Conservation (phyloP, 2,797 vertebrate genomes). For the Eidolon dupreanum region DNA sequence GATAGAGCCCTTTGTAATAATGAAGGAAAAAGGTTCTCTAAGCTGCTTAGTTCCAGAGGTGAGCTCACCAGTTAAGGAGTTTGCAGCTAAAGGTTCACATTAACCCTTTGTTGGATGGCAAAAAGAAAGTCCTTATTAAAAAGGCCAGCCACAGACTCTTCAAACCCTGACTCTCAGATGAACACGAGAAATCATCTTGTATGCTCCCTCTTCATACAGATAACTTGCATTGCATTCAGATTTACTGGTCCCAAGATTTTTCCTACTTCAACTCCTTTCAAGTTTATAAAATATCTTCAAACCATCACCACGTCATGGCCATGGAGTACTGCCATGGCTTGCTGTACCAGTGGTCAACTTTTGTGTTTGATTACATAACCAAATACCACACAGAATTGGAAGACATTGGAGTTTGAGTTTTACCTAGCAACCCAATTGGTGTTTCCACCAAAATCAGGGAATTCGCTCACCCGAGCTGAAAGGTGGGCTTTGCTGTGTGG, state of each 20-base stretch:
- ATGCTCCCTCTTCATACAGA: not conserved
- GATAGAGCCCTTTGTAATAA: constrained; percentile 69
- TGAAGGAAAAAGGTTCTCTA: constrained; percentile 66
- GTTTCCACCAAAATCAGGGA: constrained; percentile 27
- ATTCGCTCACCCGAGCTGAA: constrained; percentile 35
- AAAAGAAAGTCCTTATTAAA: not conserved
- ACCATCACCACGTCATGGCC: not conserved
- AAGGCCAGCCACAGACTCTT: not conserved
- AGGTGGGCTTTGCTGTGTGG: not conserved
- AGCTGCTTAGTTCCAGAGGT: constrained; percentile 68
- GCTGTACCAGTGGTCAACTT: constrained; percentile 25
- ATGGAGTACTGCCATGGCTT: constrained; percentile 1
- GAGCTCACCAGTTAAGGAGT: constrained; percentile 75
- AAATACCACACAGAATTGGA: constrained; percentile 50
- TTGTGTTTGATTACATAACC: constrained; percentile 45
- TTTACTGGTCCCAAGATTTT: not conserved
- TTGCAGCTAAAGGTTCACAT: constrained; percentile 48
- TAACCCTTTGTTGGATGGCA: constrained; percentile 65
- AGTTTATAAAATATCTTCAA: constrained; percentile 46
- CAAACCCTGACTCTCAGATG: not conserved
- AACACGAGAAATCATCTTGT: not conserved
- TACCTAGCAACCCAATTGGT: not conserved
- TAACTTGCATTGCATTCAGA: not conserved
- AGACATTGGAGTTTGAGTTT: not conserved
- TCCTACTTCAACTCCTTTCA: constrained; percentile 34